Conservation (phyloP, 2,797 vertebrate species). For the Lithobates pipiens region DNA sequence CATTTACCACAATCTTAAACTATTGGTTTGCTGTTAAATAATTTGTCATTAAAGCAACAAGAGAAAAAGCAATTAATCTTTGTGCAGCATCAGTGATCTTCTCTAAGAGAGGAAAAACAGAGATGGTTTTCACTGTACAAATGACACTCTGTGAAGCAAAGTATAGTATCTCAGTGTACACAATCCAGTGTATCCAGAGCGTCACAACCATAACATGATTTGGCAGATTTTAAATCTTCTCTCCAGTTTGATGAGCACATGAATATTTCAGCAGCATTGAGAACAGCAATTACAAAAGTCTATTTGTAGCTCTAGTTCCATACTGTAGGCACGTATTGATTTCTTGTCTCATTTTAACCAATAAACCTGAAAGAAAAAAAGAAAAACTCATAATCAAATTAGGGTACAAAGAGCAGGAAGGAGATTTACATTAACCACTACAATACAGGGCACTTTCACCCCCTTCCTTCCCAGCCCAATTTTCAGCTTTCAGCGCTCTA, state of each 20-base stretch:
- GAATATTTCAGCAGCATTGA: constrained; percentile 50
- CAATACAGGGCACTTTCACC: too few relatives aligned
- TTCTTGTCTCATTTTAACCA: constrained; percentile 37
- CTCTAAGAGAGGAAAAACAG: constrained; percentile 24
- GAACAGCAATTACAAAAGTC: constrained; percentile 40
- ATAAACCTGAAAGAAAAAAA: constrained; percentile 16
- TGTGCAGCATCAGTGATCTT: constrained; percentile 18
- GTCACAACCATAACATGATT: constrained; percentile 21
- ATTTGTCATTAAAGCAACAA: constrained; percentile 8
- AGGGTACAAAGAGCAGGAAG: neutral
- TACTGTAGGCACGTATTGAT: constrained; percentile 35
- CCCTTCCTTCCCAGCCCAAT: too few relatives aligned
- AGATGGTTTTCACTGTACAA: constrained; percentile 23
- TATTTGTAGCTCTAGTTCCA: constrained; percentile 6
- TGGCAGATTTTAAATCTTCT: constrained; percentile 16
- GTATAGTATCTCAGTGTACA: constrained; percentile 19
- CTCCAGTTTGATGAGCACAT: constrained; percentile 34
- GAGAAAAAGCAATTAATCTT: constrained; percentile 16
- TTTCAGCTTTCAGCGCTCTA: too few relatives aligned
- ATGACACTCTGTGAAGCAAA: neutral
- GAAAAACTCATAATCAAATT: constrained; percentile 7
- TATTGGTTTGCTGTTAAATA: constrained; percentile 8
- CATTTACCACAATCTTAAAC: neutral
- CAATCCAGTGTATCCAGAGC: constrained; percentile 28
- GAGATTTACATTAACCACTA: too few relatives aligned